These are phyloP conservation scores for Tiliqua scincoides DNA, from an alignment of 2,113 vertebrate genomes.

Conservation along the genomic window DNA sequence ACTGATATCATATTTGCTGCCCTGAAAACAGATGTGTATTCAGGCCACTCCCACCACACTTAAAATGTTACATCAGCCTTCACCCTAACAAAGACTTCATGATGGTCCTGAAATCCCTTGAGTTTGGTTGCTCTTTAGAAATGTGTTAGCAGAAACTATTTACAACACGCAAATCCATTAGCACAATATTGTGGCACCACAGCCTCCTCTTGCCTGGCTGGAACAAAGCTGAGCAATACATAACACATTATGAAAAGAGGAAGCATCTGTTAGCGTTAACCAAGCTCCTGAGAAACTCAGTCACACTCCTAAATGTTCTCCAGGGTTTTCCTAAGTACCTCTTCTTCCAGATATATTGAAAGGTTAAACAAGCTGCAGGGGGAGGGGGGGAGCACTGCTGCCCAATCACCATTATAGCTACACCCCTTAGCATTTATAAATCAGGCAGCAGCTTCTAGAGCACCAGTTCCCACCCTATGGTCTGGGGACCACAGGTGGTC, in stretches of 20 bases:
- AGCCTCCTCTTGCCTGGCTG: neutral
- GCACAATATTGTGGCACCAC: neutral
- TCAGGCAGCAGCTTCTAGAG: no score
- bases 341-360: neutral
- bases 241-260: neutral
- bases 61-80: neutral
- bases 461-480: no score
- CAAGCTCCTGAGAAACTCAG: neutral
- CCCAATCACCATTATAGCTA: no score
- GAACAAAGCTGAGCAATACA: neutral
- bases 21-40: neutral
- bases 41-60: no score
- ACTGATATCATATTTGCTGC: neutral
- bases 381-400: no score
- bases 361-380: no score
- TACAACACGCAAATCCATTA: constrained; percentile 7
- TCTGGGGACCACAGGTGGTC: no score
- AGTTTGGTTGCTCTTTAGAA: neutral
- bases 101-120: neutral
- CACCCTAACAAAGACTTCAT: neutral
- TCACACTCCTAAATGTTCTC: neutral
- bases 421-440: no score
- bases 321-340: neutral
- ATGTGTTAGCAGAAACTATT: constrained; percentile 4
- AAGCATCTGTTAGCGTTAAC: neutral